Conservation (phyloP, 2,888 invertebrate genomes). For the Morpho deidamia region DNA sequence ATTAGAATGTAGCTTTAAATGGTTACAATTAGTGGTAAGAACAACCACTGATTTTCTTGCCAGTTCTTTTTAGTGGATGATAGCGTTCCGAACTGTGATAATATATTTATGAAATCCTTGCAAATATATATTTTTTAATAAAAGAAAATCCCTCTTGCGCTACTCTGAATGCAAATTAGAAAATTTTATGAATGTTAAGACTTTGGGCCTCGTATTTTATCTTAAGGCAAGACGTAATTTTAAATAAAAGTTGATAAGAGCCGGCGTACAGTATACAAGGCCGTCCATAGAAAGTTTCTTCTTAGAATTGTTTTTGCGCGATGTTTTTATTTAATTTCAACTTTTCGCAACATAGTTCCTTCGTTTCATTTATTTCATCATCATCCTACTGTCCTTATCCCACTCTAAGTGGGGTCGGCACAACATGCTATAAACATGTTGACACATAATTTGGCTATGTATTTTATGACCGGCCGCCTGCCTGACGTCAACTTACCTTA, state of each 20-base stretch:
- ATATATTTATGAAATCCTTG: not conserved
- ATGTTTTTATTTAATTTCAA: conserved; percentile 6
- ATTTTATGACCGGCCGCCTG: too few relatives aligned
- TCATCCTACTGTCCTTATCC: too few relatives aligned
- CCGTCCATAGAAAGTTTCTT: conserved; percentile 2
- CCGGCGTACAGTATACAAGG: conserved; percentile 4
- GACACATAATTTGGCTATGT: too few relatives aligned
- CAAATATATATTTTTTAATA: conserved; percentile 20
- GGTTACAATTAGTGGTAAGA: too few relatives aligned
- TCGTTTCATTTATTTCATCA: not conserved
- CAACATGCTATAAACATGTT: too few relatives aligned
- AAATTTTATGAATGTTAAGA: conserved; percentile 24
- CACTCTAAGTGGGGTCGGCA: too few relatives aligned
- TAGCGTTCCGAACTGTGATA: too few relatives aligned
- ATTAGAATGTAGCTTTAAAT: too few relatives aligned
- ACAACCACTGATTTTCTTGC: too few relatives aligned
- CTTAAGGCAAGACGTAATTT: conserved; percentile 21
- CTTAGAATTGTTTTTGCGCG: conserved; percentile 4
- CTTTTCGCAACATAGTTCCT: not conserved
- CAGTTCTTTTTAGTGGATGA: too few relatives aligned
- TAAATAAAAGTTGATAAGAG: conserved; percentile 21
- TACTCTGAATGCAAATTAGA: conserved; percentile 22
- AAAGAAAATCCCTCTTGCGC: conserved; percentile 14
- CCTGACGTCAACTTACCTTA: too few relatives aligned
- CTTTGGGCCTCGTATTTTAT: conserved; percentile 14